These are phyloP conservation scores for Scylla paramamosain DNA, from an alignment of 1,140 invertebrate genomes.

Conservation along the genomic window DNA sequence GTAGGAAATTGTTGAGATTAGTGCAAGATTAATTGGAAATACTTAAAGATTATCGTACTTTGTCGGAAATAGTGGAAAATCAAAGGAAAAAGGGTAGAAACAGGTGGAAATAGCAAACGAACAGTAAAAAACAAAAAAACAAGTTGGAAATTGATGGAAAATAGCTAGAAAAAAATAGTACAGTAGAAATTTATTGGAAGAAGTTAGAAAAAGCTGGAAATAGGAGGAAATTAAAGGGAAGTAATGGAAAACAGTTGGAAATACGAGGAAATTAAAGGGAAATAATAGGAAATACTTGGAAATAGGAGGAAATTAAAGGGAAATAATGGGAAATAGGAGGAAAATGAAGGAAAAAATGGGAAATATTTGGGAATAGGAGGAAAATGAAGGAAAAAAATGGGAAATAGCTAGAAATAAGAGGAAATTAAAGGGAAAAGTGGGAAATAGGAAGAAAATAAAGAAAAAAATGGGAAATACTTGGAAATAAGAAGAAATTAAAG, in stretches of 20 bases:
- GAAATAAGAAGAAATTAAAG: background rate
- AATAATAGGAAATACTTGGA: background rate
- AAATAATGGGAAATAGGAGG: background rate
- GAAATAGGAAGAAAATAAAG: background rate
- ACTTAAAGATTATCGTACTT: background rate
- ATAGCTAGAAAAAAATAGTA: background rate
- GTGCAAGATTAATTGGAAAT: background rate
- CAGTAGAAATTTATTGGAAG: background rate
- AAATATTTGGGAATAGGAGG: background rate
- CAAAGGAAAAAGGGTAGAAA: background rate
- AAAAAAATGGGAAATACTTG: background rate
- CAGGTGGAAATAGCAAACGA: background rate
- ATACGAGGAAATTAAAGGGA: background rate
- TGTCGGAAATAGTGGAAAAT: background rate
- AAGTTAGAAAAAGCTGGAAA: background rate
- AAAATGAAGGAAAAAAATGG: background rate
- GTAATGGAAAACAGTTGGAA: too few relatives aligned
- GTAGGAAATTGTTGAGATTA: background rate
- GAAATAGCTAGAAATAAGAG: background rate
- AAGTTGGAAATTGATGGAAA: background rate
- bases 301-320: background rate
- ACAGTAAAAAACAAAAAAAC: too few relatives aligned
- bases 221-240: background rate
- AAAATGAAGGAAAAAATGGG: background rate
- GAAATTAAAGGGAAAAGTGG: background rate